Conservation (phyloP, 2,797 vertebrate genomes). For the Peromyscus eremicus region DNA sequence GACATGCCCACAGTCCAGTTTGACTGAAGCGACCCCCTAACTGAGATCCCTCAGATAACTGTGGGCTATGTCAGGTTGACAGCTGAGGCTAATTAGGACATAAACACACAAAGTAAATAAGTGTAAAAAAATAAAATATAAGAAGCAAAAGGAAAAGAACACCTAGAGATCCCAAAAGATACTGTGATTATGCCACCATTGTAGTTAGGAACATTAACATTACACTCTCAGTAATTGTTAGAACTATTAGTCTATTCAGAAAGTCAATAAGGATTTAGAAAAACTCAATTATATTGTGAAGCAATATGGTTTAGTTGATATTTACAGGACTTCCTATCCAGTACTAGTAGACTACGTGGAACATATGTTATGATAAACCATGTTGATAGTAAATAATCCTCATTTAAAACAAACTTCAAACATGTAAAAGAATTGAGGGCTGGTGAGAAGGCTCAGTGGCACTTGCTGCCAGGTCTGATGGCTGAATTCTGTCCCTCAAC, state of each 20-base stretch:
- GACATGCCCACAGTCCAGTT: not conserved
- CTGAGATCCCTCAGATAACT: not conserved
- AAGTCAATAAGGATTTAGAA: conserved; percentile 26
- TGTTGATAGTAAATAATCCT: not conserved
- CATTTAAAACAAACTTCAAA: not conserved
- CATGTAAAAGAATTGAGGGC: not conserved
- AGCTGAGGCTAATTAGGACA: not conserved
- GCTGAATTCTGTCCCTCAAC: not conserved
- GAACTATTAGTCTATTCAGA: conserved; percentile 8
- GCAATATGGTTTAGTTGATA: not conserved
- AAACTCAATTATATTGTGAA: not conserved
- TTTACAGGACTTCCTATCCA: not conserved
- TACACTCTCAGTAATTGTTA: not conserved
- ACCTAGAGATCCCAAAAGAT: conserved; percentile 17
- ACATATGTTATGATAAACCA: not conserved
- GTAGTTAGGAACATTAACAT: not conserved
- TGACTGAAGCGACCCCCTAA: not conserved
- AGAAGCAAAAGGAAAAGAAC: not conserved
- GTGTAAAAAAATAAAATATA: not conserved
- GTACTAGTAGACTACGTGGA: not conserved
- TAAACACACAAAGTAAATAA: not conserved
- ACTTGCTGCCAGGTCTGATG: not conserved
- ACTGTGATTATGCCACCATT: not conserved
- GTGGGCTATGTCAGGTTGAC: not conserved
- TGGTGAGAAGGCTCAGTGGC: not conserved